Evolutionary conservation across 2,113 vertebrate genomes (phyloP).

Genomic region (Silurus meridionalis): DNA sequence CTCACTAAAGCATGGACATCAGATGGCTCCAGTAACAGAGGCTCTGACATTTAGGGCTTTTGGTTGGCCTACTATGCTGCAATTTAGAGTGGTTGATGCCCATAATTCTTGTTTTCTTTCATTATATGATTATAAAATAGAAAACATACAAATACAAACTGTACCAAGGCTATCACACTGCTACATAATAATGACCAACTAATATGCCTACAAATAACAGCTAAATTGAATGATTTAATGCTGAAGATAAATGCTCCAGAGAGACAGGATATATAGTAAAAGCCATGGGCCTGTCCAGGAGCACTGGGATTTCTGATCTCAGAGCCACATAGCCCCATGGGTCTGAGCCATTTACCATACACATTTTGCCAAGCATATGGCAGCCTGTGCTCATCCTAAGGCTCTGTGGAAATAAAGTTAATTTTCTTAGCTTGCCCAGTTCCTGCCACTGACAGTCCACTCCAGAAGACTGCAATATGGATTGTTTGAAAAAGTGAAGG

Average conservation of each 20-base stretch:
- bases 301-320: constrained; percentile 47
- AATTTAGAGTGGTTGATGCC: constrained; percentile 11
- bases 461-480: constrained; percentile 32
- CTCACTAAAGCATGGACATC: constrained; percentile 27
- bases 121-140: not conserved
- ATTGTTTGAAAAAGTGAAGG: constrained; percentile 16
- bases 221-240: not conserved
- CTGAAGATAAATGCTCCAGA: constrained; percentile 29
- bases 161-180: not conserved
- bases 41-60: constrained; percentile 22
- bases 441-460: constrained; percentile 32
- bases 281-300: constrained; percentile 44
- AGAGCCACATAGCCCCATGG: constrained; percentile 36
- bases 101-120: not conserved
- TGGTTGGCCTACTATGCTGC: not conserved
- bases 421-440: constrained; percentile 33
- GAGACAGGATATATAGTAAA: constrained; percentile 36
- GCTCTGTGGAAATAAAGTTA: constrained; percentile 44
- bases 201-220: not conserved
- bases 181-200: not conserved
- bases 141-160: not conserved
- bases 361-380: constrained; percentile 43
- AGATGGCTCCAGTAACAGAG: constrained; percentile 4
- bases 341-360: constrained; percentile 34
- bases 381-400: constrained; percentile 25